Evolutionary conservation across 2,888 invertebrate species (phyloP).

Genomic region (Saturnia pavonia): DNA sequence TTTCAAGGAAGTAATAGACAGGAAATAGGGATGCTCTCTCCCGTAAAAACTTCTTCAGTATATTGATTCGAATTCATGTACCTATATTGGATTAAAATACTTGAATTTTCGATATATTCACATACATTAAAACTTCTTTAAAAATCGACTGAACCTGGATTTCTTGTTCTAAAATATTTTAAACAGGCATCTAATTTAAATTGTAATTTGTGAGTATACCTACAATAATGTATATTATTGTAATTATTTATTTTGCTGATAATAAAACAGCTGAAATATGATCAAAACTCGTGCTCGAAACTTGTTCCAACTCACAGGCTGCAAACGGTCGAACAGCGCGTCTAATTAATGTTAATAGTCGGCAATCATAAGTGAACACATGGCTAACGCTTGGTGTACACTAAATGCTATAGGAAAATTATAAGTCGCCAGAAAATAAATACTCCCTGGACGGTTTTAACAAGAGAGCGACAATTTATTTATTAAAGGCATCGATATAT

Average conservation of each 20-base stretch:
- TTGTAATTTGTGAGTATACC: background rate
- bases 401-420: background rate
- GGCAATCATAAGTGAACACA: slow-evolving; percentile 36
- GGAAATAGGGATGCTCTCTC: no score
- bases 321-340: slow-evolving; percentile 31
- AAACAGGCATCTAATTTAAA: background rate
- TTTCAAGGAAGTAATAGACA: no score
- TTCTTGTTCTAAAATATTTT: no score
- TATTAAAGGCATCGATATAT: no score
- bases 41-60: no score
- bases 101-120: no score
- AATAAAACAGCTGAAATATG: background rate
- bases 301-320: slow-evolving; percentile 21
- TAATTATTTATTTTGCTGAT: background rate
- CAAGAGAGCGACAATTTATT: no score
- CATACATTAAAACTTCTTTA: no score
- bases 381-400: slow-evolving; percentile 23
- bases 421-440: background rate
- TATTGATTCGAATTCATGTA: no score
- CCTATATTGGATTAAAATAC: no score
- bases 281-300: slow-evolving; percentile 11
- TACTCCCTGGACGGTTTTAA: no score
- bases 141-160: no score
- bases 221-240: background rate
- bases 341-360: slow-evolving; percentile 44